Conservation (phyloP, 2,797 vertebrate genomes). For the Meda fulgida region DNA sequence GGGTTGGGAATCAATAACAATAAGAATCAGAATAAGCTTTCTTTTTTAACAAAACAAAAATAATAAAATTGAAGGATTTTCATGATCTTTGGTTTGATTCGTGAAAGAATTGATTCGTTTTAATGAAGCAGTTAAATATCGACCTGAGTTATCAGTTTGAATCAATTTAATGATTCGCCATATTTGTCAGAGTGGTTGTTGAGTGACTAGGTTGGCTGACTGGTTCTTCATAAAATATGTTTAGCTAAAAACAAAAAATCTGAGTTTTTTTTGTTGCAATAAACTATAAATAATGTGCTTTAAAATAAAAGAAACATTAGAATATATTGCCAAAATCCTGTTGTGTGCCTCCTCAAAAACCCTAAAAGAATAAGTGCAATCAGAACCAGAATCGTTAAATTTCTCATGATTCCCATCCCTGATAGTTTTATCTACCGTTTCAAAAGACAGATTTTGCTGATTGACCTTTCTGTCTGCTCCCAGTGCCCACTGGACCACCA, state of each 20-base stretch:
- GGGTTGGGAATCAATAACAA: constrained; percentile 28
- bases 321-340: not conserved
- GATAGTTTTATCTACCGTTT: not conserved
- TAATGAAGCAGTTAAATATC: not conserved
- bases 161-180: not conserved
- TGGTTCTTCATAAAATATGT: too few relatives aligned
- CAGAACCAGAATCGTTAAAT: constrained; percentile 39
- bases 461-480: constrained; percentile 22
- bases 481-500: constrained; percentile 85
- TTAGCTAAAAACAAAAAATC: not conserved
- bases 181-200: not conserved
- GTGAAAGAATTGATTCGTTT: not conserved
- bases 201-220: not conserved
- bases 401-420: constrained; percentile 41
- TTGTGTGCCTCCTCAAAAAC: not conserved
- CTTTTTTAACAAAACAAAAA: not conserved
- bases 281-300: not conserved
- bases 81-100: not conserved
- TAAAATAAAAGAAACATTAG: not conserved
- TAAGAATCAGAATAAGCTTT: not conserved
- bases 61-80: not conserved
- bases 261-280: not conserved
- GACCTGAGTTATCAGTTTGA: not conserved
- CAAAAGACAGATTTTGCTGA: not conserved
- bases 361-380: not conserved